Base-by-base conservation (phyloP, 2,797 vertebrate species). In the Mycteria americana region DNA sequence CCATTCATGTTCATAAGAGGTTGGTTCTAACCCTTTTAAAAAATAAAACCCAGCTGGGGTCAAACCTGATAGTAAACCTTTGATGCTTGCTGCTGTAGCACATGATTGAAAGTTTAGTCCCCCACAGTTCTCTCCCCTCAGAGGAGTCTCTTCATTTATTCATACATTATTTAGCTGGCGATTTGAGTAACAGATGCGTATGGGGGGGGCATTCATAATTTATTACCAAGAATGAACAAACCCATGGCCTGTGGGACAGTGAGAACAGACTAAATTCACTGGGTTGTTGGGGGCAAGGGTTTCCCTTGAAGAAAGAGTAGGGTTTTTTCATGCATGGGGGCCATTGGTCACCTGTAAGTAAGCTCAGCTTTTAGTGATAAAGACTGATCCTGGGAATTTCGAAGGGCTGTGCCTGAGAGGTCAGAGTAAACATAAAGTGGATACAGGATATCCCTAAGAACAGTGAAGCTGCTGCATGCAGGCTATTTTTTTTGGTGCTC, bases 111-210 rank as follows among this genome's bases (percentile, higher is more conserved):
- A 97, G 97, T 96, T 96, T 62, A 81, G 90, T 50, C 83, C 60
- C 94, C 94, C 33, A 54, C 88, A 87, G 96, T 62, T 78, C 83
- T 94, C 85, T 91, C 83, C 43, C 88, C 54, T 89, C 90, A 76
- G 92, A 88, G 69, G 59, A 90, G 82, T 77, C 95, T 95, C 95
- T 95, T 89, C 75, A 83, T 91, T 95, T 97, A 79, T 94, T 94
- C 91, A 97, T 98, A 15, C 91, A 96, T 98, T 97, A 98, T 98
- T 97, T 97, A 97, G 91, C 69, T 91, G 68, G 94, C 88, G 97
- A 96, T 94, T 97, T 97, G 97, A 97, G 97, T 97, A 96, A 70
- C 89, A 87, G 93, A 91, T 65, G 93, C 5, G 1, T 56, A 46
- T 51, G 70, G 88, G 88, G 88, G 84, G 91, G 63, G 56, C 64